Percentiles rank a stretch among this genome's conserved stretches.
These are phyloP conservation scores for Noctua janthina DNA, from an alignment of 2,888 invertebrate genomes.

Conservation along the genomic window DNA sequence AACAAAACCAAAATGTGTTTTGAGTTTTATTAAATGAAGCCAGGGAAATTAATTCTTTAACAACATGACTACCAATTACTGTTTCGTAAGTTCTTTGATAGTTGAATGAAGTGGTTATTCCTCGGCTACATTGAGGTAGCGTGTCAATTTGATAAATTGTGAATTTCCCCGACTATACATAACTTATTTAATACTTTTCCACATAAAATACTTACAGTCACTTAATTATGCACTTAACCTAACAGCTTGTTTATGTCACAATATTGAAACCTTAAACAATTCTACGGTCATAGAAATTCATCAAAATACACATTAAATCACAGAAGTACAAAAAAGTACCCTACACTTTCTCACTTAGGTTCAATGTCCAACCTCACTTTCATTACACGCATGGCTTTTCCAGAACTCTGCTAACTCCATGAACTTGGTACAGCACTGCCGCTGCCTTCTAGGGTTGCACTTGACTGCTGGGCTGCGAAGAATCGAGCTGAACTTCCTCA, in stretches of 20 bases:
- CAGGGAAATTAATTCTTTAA: not conserved
- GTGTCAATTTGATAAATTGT: not conserved
- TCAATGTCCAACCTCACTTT: slow-evolving; percentile 49
- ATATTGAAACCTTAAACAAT: not conserved
- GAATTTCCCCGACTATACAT: not conserved
- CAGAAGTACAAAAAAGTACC: slow-evolving; percentile 38
- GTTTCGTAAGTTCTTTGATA: not conserved
- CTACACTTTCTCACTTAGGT: not conserved
- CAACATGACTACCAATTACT: not conserved
- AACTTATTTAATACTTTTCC: not conserved
- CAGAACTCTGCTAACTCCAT: slow-evolving; percentile 85
- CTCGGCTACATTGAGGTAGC: not conserved
- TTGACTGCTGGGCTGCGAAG: slow-evolving; percentile 76
- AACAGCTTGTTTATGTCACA: not conserved
- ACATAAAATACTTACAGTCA: not conserved
- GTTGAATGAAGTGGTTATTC: not conserved
- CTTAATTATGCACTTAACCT: not conserved
- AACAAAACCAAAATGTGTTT: not conserved
- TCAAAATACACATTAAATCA: not conserved
- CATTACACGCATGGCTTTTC: slow-evolving; percentile 74
- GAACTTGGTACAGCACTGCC: slow-evolving; percentile 80
- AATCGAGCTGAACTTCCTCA: slow-evolving; percentile 81
- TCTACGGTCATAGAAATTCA: not conserved
- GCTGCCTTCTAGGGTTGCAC: slow-evolving; percentile 77
- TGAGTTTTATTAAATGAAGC: not conserved